A percentile compares a stretch with the other conserved stretches of the same genome.
Evolutionary conservation across 2,797 vertebrate genomes (phyloP).

Genomic region (Eurystomus glaucurus): DNA sequence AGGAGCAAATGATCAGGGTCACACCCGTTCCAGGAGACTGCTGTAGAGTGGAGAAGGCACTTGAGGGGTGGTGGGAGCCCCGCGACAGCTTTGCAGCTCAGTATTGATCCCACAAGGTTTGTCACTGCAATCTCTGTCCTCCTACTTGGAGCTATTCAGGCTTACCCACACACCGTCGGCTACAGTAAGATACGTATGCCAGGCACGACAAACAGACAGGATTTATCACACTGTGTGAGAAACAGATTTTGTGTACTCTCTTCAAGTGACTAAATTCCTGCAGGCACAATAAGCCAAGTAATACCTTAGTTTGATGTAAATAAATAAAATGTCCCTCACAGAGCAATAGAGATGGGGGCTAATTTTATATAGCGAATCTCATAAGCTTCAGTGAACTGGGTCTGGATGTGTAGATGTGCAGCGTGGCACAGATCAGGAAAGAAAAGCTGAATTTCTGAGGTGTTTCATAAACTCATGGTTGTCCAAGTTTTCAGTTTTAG

Average conservation of each 20-base stretch:
- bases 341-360: neutral
- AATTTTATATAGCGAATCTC: neutral
- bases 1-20: neutral
- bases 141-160: neutral
- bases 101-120: neutral
- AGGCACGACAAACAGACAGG: neutral
- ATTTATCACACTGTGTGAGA: neutral
- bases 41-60: neutral
- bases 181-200: neutral
- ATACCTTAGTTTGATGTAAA: neutral
- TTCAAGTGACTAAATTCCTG: neutral
- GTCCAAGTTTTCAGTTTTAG: neutral
- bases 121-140: neutral
- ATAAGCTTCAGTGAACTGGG: neutral
- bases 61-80: neutral
- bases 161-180: neutral
- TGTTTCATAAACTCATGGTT: neutral
- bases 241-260: conserved; percentile 13
- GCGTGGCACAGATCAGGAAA: neutral
- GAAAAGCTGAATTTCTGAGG: neutral
- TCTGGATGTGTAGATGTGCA: neutral
- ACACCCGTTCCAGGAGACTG: neutral
- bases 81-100: neutral
- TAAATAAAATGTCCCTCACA: neutral
- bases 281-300: neutral